These are phyloP conservation scores for Chydorus sphaericus DNA, from an alignment of 2,888 invertebrate genomes.

Conservation along the genomic window DNA sequence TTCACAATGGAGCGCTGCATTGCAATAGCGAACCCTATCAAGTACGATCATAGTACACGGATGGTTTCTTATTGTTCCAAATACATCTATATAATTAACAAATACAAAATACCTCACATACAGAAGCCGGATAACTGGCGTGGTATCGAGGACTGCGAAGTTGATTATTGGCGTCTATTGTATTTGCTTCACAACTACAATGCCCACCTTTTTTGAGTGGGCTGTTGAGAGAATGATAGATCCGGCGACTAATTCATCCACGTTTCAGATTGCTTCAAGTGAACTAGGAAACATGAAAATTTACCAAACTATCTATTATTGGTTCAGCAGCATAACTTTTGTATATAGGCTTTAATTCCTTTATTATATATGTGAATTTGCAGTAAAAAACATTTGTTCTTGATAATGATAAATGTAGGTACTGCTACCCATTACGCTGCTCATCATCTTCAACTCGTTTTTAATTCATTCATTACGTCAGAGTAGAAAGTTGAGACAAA, in stretches of 20 bases:
- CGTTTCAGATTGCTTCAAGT: conserved; percentile 18
- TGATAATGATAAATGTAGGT: too few relatives aligned
- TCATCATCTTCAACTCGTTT: conserved; percentile 56
- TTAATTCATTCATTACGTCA: conserved; percentile 46
- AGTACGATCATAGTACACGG: too few relatives aligned
- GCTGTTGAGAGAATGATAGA: conserved; percentile 26
- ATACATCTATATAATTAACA: too few relatives aligned
- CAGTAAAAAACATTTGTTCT: too few relatives aligned
- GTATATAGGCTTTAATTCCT: too few relatives aligned
- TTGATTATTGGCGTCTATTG: conserved; percentile 43
- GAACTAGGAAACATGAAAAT: conserved; percentile 36
- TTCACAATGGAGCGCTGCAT: too few relatives aligned
- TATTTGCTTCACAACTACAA: conserved; percentile 44
- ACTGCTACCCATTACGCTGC: conserved; percentile 48
- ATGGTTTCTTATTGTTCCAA: too few relatives aligned
- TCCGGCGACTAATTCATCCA: conserved; percentile 11
- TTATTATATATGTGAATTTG: too few relatives aligned
- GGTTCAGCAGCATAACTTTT: conserved; percentile 46
- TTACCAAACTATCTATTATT: conserved; percentile 45
- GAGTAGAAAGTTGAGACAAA: conserved; percentile 38
- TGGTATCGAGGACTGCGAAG: conserved; percentile 49
- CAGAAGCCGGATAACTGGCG: too few relatives aligned
- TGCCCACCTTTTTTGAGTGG: conserved; percentile 50
- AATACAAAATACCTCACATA: too few relatives aligned
- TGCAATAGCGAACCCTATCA: too few relatives aligned